Conservation (phyloP, 1,140 invertebrate species). For the Phymorhynchus buccinoides region DNA sequence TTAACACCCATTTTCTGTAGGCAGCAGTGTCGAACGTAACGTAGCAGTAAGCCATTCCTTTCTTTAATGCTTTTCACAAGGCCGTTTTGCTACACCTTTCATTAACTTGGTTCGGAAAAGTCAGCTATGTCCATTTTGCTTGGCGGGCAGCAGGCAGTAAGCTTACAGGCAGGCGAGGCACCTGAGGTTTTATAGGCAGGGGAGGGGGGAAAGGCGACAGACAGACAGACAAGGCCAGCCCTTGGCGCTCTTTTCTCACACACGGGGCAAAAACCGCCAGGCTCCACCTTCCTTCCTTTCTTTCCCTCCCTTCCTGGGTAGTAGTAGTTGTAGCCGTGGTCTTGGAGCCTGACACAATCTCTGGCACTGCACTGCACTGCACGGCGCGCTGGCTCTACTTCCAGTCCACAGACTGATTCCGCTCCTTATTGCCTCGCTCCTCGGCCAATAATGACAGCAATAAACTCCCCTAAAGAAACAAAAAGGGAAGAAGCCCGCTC, state of each 20-base stretch:
- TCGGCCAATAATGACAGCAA: constrained; percentile 8
- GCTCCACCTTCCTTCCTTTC: not conserved
- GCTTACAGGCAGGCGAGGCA: too few relatives aligned
- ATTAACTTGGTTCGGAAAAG: not conserved
- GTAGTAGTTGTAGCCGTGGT: too few relatives aligned
- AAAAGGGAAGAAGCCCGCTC: not conserved
- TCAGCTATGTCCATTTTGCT: not conserved
- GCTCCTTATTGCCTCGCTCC: not conserved
- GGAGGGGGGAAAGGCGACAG: not conserved
- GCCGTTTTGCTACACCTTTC: not conserved
- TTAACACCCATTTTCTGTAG: not conserved
- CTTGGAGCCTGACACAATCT: constrained; percentile 26
- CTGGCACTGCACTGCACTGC: too few relatives aligned
- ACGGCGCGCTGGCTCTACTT: not conserved
- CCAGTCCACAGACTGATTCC: not conserved
- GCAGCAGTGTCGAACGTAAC: not conserved
- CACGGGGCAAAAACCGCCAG: not conserved
- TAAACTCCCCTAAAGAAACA: not conserved
- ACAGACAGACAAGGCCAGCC: not conserved
- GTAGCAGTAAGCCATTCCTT: not conserved
- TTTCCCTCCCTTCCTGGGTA: not conserved
- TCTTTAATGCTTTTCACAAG: not conserved
- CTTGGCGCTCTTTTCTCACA: not conserved
- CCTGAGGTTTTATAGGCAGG: not conserved
- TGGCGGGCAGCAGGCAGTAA: not conserved